Conservation (phyloP, 2,797 vertebrate species). For the Muraenolepis orangiensis region DNA sequence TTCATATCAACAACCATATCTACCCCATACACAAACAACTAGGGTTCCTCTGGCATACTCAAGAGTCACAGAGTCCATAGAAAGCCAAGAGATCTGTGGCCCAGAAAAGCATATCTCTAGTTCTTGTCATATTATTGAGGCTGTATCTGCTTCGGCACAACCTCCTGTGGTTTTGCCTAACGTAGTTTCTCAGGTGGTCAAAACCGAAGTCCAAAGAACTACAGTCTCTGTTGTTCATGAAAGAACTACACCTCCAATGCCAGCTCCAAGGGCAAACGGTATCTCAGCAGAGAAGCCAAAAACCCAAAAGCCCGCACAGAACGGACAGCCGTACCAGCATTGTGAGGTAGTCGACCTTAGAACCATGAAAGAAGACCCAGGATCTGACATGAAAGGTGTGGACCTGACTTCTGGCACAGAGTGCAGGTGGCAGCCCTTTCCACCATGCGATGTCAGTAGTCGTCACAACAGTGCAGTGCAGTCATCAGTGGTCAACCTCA, state of each 20-base stretch:
- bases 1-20: slow-evolving; percentile 52
- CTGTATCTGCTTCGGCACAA: slow-evolving; percentile 74
- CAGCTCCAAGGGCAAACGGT: slow-evolving; percentile 71
- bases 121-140: slow-evolving; percentile 79
- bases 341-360: slow-evolving; percentile 93
- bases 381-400: slow-evolving; percentile 78
- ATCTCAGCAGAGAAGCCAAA: slow-evolving; percentile 70
- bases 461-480: slow-evolving; percentile 88
- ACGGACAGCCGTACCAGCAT: slow-evolving; percentile 72
- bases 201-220: slow-evolving; percentile 80
- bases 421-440: slow-evolving; percentile 73
- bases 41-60: slow-evolving; percentile 80
- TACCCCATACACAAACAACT: slow-evolving; percentile 61
- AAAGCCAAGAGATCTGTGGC: slow-evolving; percentile 78
- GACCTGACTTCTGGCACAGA: slow-evolving; percentile 84
- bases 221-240: slow-evolving; percentile 80
- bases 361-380: slow-evolving; percentile 82
- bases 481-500: slow-evolving; percentile 91
- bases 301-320: slow-evolving; percentile 74
- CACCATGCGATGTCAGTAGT: slow-evolving; percentile 62
- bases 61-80: slow-evolving; percentile 78
- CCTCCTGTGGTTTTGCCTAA: slow-evolving; percentile 70
- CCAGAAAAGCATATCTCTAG: slow-evolving; percentile 78
- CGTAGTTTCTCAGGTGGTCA: slow-evolving; percentile 78
- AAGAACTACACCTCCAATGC: slow-evolving; percentile 63